Percentiles rank a stretch among this genome's conserved stretches.
phyloP scores from a whole-genome alignment of 2,113 vertebrate genomes.

The Peucedramus taeniatus region DNA sequence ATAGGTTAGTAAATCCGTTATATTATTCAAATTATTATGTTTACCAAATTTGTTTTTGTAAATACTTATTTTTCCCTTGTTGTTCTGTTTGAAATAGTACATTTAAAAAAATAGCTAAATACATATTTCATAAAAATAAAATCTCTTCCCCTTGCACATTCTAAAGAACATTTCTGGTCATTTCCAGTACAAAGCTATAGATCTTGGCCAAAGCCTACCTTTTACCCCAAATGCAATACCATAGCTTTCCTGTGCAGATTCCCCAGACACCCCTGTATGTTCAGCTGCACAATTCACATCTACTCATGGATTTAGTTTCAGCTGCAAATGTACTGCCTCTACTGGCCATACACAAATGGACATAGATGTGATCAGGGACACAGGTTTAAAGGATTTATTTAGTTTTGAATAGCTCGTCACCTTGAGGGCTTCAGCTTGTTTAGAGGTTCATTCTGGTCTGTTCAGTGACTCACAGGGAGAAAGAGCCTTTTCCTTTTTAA shows the following conservation, averaged over 20 bases:
- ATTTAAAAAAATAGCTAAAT: background rate
- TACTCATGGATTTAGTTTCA: background rate
- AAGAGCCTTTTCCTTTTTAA: slow-evolving; percentile 23
- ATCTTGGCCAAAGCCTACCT: background rate
- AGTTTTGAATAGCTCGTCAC: background rate
- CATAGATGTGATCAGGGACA: background rate
- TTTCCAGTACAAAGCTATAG: background rate
- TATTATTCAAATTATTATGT: background rate
- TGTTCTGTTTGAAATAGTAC: background rate
- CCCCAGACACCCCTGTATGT: background rate
- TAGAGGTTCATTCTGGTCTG: background rate
- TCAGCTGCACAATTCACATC: background rate
- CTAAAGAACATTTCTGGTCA: background rate
- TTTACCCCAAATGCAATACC: background rate
- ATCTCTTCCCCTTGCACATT: background rate
- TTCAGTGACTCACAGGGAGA: background rate
- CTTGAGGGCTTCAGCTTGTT: background rate
- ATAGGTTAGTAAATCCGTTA: background rate
- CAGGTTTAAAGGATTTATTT: background rate
- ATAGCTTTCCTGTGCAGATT: background rate
- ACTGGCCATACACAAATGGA: background rate
- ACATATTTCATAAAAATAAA: background rate
- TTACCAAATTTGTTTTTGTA: background rate
- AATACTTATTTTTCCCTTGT: background rate
- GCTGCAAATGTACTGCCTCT: background rate